These are phyloP conservation scores for Streptopelia turtur DNA, from an alignment of 2,797 vertebrate genomes.

Conservation along the genomic window DNA sequence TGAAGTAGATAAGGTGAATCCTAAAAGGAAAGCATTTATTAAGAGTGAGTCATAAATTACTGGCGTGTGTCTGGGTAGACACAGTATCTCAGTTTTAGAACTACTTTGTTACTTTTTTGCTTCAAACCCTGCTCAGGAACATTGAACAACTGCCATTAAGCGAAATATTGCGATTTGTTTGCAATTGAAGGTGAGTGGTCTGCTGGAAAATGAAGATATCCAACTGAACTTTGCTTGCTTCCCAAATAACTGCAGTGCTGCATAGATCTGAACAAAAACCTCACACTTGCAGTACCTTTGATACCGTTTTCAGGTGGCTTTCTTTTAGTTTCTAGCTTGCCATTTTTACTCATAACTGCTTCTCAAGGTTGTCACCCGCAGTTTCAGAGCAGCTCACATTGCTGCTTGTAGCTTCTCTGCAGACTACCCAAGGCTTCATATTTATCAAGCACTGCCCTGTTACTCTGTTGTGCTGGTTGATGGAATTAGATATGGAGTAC, in stretches of 20 bases:
- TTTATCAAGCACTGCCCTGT: neutral
- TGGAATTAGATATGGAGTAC: neutral
- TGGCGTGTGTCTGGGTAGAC: neutral
- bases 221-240: neutral
- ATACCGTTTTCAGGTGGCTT: neutral
- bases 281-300: neutral
- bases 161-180: neutral
- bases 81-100: neutral
- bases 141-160: neutral
- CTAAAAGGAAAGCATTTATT: neutral
- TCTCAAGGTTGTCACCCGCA: neutral
- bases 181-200: neutral
- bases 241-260: neutral
- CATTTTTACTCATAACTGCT: neutral
- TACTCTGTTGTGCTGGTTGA: neutral
- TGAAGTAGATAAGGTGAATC: neutral
- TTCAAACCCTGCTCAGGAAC: slow-evolving; percentile 14
- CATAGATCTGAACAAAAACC: neutral
- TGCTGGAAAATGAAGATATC: neutral
- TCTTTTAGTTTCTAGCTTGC: neutral
- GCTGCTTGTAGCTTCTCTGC: neutral
- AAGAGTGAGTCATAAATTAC: neutral
- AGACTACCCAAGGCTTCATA: neutral
- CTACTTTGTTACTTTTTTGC: slow-evolving; percentile 10
- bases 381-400: neutral